Evolutionary conservation across 2,797 vertebrate species (phyloP).

Genomic region (Malacoraja senta): DNA sequence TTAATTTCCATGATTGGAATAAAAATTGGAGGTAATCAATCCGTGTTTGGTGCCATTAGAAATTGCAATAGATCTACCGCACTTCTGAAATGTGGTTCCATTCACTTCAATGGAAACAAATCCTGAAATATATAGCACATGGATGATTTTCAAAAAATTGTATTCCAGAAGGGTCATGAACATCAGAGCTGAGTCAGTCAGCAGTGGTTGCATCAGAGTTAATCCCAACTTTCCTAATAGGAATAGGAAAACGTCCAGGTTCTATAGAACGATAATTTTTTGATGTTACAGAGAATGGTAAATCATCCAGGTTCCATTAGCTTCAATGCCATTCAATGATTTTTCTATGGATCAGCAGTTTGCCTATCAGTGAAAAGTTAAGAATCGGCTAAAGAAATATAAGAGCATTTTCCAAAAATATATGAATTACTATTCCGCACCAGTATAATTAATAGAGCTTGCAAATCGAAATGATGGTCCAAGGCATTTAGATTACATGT

Average conservation of each 20-base stretch:
- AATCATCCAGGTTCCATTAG: background rate
- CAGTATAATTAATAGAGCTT: background rate
- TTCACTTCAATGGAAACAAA: too few relatives aligned
- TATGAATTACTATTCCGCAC: background rate
- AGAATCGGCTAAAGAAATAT: background rate
- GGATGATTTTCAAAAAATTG: too few relatives aligned
- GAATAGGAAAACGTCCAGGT: background rate
- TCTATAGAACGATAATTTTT: too few relatives aligned
- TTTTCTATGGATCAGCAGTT: background rate
- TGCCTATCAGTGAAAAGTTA: background rate
- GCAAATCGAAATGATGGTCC: too few relatives aligned
- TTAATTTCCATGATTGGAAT: background rate
- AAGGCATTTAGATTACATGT: background rate
- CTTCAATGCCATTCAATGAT: background rate
- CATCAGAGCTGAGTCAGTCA: background rate
- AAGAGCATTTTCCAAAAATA: background rate
- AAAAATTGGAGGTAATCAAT: background rate
- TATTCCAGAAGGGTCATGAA: too few relatives aligned
- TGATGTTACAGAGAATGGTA: too few relatives aligned
- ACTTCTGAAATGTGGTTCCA: too few relatives aligned
- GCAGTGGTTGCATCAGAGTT: background rate
- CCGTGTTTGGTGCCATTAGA: background rate
- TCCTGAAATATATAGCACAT: too few relatives aligned
- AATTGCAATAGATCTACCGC: too few relatives aligned
- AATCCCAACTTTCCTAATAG: background rate